Percentiles rank a stretch among this genome's conserved stretches.
Evolutionary conservation across 2,888 invertebrate genomes (phyloP).

Genomic region (Sinotaia quadrata): DNA sequence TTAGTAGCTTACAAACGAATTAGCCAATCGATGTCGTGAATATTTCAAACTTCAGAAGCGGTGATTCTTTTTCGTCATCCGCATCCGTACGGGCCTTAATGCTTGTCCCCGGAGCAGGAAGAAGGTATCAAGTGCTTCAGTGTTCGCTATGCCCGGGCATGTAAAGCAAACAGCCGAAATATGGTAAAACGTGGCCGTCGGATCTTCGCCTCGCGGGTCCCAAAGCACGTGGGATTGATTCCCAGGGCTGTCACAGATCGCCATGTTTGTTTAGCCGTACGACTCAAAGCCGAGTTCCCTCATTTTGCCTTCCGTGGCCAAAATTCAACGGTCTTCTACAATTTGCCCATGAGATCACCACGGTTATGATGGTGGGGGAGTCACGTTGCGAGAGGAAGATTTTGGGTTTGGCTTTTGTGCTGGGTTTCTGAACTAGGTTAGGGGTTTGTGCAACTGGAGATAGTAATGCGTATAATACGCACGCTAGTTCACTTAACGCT

Average conservation of each 20-base stretch:
- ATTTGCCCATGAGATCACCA: conserved; percentile 17
- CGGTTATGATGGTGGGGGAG: conserved; percentile 12
- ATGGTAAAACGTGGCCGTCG: conserved; percentile 11
- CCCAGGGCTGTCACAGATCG: conserved; percentile 17
- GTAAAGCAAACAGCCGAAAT: conserved; percentile 15
- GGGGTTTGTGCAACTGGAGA: too few species aligned
- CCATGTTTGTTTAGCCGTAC: conserved; percentile 7
- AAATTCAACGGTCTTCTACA: conserved; percentile 15
- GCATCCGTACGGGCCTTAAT: conserved; percentile 1
- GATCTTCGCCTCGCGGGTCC: not conserved
- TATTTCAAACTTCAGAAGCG: too few species aligned
- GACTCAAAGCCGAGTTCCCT: conserved; percentile 3
- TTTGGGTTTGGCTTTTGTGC: too few species aligned
- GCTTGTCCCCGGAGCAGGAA: conserved; percentile 4
- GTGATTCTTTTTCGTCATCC: too few species aligned
- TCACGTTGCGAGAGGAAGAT: too few species aligned
- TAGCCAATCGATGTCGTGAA: too few species aligned
- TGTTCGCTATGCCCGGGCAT: conserved; percentile 11
- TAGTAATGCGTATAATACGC: too few species aligned
- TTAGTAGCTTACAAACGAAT: too few species aligned
- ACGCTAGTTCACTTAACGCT: too few species aligned
- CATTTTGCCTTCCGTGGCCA: conserved; percentile 17
- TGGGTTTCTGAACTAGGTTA: too few species aligned
- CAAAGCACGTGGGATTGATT: not conserved
- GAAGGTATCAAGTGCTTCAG: conserved; percentile 17